phyloP scores from a whole-genome alignment of 2,113 vertebrate genomes.

The Apteryx mantelli region DNA sequence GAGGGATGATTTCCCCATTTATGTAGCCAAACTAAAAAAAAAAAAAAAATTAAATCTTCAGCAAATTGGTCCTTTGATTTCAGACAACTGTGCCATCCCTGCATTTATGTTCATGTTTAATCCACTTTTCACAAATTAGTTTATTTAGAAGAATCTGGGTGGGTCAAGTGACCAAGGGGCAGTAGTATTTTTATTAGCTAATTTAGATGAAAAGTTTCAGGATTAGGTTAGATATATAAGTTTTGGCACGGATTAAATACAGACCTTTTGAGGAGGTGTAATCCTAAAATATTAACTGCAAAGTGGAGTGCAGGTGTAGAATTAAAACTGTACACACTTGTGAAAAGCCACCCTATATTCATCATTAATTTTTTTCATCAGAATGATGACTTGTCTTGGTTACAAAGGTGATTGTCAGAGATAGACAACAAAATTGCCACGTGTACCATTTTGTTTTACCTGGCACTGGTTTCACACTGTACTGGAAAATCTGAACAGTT shows the following conservation, averaged over 20 bases:
- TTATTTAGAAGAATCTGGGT: conserved; percentile 39
- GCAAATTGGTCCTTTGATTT: conserved; percentile 66
- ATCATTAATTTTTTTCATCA: not conserved
- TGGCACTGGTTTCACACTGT: not conserved
- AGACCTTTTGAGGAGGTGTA: not conserved
- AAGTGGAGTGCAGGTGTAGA: not conserved
- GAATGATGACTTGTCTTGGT: not conserved
- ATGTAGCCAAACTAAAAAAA: conserved; percentile 45
- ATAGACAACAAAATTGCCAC: not conserved
- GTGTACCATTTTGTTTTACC: not conserved
- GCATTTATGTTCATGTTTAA: conserved; percentile 61
- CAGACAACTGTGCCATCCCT: conserved; percentile 48
- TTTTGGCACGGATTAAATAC: not conserved
- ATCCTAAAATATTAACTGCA: not conserved
- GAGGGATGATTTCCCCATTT: conserved; percentile 60
- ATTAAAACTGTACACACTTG: not conserved
- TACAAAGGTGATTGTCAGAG: not conserved
- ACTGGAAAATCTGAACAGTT: not conserved
- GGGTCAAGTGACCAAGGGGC: not conserved
- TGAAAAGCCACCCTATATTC: not conserved
- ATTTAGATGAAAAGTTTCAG: conserved; percentile 14
- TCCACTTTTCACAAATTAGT: conserved; percentile 63
- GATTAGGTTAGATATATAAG: not conserved
- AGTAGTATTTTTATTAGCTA: conserved; percentile 7
- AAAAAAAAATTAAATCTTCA: conserved; percentile 10